phyloP scores from a whole-genome alignment of 2,113 vertebrate genomes.

The Pseudorhombus dupliciocellatus region DNA sequence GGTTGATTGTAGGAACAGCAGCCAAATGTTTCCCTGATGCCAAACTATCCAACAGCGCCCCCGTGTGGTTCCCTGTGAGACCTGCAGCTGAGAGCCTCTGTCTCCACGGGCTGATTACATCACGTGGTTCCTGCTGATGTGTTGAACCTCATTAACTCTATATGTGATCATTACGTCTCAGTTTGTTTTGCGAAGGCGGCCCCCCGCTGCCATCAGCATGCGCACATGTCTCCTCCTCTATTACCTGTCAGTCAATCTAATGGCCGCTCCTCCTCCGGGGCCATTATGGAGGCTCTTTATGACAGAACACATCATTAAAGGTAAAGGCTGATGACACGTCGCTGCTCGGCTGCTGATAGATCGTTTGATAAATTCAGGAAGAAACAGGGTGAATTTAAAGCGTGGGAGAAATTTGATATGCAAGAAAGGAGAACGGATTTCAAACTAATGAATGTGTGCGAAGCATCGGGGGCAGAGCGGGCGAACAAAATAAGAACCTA shows the following conservation, averaged over 20 bases:
- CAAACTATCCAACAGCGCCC: slow-evolving; percentile 38
- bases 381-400: not conserved
- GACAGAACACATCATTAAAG: slow-evolving; percentile 47
- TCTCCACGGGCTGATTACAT: slow-evolving; percentile 25
- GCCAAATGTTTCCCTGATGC: rapidly evolving
- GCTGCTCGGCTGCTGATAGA: slow-evolving; percentile 45
- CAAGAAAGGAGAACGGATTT: no score
- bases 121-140: slow-evolving; percentile 42
- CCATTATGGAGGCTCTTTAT: slow-evolving; percentile 54
- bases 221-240: slow-evolving; percentile 28
- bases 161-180: slow-evolving; percentile 58
- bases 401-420: not conserved
- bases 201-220: slow-evolving; percentile 38
- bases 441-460: no score
- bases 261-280: slow-evolving; percentile 53
- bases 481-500: not conserved
- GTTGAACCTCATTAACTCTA: slow-evolving; percentile 62
- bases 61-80: slow-evolving; percentile 52
- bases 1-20: not conserved
- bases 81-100: not conserved
- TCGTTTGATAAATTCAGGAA: slow-evolving; percentile 24
- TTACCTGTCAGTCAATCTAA: slow-evolving; percentile 63
- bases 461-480: not conserved
- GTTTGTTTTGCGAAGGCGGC: slow-evolving; percentile 22
- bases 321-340: slow-evolving; percentile 53